These are phyloP conservation scores for Python bivittatus DNA, from an alignment of 2,113 vertebrate genomes.

Conservation along the genomic window DNA sequence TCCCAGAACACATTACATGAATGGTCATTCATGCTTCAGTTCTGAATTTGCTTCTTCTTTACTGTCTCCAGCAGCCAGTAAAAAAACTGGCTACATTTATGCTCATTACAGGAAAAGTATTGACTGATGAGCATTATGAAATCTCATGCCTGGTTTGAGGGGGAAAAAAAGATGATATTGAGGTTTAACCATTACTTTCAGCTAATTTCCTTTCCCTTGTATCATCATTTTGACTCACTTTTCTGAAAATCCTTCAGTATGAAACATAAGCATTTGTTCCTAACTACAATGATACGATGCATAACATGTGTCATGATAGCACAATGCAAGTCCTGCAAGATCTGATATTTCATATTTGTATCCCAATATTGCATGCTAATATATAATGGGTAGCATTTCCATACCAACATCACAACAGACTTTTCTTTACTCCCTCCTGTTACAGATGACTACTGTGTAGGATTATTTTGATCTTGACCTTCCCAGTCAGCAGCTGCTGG, in stretches of 20 bases:
- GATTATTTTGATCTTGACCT: neutral
- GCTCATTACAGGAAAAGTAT: neutral
- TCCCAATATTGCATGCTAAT: neutral
- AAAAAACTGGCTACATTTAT: neutral
- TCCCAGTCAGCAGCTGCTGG: neutral
- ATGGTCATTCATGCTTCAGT: neutral
- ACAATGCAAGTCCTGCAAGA: neutral
- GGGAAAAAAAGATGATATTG: neutral
- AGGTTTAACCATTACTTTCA: neutral
- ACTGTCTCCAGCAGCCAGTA: neutral
- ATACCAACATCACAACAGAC: neutral
- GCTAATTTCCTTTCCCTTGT: neutral
- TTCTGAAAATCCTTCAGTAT: neutral
- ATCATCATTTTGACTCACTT: neutral
- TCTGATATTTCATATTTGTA: neutral
- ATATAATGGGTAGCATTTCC: neutral
- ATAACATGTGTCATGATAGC: neutral
- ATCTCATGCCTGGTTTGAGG: neutral
- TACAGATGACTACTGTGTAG: neutral
- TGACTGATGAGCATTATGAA: neutral
- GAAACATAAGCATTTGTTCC: neutral
- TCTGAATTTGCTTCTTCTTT: neutral
- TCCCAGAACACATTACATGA: neutral
- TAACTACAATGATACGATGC: neutral
- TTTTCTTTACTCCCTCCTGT: neutral